These are phyloP conservation scores for Vulpes lagopus DNA, from an alignment of 2,113 vertebrate species.

Conservation along the genomic window DNA sequence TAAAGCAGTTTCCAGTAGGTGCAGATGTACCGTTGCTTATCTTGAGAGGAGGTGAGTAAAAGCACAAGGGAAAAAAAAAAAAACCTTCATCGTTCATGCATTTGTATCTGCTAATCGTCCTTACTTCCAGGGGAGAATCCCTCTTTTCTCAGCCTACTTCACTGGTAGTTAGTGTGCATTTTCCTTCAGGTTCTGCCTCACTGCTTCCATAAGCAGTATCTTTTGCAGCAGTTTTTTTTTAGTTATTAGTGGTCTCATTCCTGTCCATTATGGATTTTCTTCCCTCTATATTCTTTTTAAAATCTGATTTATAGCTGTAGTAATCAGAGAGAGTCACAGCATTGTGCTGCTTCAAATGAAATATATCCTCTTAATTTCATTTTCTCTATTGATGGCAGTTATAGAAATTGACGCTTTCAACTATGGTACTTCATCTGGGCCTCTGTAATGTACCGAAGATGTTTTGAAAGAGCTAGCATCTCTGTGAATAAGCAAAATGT, in stretches of 20 bases:
- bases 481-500: background rate
- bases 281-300: conserved; percentile 44
- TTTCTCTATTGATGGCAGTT: conserved; percentile 59
- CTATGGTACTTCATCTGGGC: background rate
- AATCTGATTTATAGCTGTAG: conserved; percentile 62
- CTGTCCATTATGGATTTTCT: conserved; percentile 49
- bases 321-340: conserved; percentile 4
- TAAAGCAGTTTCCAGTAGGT: conserved; percentile 97
- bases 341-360: conserved; percentile 48
- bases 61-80: background rate
- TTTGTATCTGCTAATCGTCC: background rate
- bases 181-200: conserved; percentile 25
- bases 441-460: background rate
- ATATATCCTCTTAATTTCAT: conserved; percentile 48
- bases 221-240: background rate
- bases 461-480: background rate
- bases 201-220: background rate
- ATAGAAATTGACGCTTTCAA: conserved; percentile 47
- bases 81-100: background rate
- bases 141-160: background rate
- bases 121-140: background rate
- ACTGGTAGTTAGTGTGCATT: background rate
- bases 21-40: conserved; percentile 96
- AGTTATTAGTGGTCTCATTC: conserved; percentile 43
- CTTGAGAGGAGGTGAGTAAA: conserved; percentile 94